A percentile compares a stretch with the other conserved stretches of the same genome.
phyloP scores from a whole-genome alignment of 2,113 vertebrate species.

The Fregetta grallaria region DNA sequence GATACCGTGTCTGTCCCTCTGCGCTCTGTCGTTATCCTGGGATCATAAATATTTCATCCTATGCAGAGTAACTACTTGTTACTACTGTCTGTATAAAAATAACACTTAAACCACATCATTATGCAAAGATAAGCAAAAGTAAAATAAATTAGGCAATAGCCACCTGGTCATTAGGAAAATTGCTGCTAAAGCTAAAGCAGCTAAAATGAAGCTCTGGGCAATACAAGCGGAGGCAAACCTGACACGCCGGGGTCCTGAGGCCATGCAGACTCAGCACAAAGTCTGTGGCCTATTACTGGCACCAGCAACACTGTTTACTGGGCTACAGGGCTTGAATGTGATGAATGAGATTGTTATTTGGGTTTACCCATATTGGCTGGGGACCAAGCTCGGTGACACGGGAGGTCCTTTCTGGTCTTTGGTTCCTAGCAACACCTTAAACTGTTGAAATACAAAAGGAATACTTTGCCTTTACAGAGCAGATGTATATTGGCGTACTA shows the following conservation, averaged over 20 bases:
- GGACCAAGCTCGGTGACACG: background rate
- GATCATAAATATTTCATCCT: constrained; percentile 34
- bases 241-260: background rate
- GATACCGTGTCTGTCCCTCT: background rate
- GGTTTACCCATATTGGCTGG: background rate
- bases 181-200: constrained; percentile 46
- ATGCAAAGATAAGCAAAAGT: constrained; percentile 22
- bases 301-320: background rate
- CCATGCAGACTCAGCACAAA: background rate
- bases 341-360: background rate
- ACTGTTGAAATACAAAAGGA: background rate
- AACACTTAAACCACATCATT: background rate
- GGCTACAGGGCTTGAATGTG: background rate
- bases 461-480: background rate
- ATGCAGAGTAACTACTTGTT: background rate
- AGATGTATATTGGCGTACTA: background rate
- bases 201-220: background rate
- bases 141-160: constrained; percentile 24
- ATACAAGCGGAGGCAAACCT: background rate
- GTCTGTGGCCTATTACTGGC: background rate
- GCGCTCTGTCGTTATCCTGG: background rate
- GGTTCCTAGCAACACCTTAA: background rate
- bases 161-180: constrained; percentile 53
- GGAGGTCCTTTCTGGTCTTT: background rate
- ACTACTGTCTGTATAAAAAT: constrained; percentile 14